These are phyloP conservation scores for Acromyrmex echinatior DNA, from an alignment of 1,140 invertebrate species.

Conservation along the genomic window DNA sequence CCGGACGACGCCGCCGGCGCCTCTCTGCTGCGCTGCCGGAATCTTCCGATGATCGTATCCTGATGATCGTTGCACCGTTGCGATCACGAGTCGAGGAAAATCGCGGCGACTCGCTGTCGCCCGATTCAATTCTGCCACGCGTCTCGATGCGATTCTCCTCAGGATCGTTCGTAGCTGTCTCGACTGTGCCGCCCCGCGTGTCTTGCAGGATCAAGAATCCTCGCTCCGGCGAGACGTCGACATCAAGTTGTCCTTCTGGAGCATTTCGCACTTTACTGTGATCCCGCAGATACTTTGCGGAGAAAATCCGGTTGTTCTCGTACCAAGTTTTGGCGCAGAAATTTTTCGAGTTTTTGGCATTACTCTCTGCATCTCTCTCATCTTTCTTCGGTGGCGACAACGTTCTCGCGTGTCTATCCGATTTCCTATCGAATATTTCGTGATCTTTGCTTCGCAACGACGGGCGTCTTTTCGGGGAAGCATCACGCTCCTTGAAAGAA, in stretches of 20 bases:
- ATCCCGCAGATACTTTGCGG: conserved; percentile 73
- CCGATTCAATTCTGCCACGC: conserved; percentile 1
- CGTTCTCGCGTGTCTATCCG: conserved; percentile 79
- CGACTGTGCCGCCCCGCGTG: neutral
- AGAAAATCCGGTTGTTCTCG: conserved; percentile 80
- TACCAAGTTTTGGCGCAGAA: conserved; percentile 74
- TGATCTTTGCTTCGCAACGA: conserved; percentile 51
- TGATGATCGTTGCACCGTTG: conserved; percentile 78
- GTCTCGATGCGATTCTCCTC: conserved; percentile 23
- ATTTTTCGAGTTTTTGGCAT: conserved; percentile 42
- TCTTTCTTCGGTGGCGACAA: conserved; percentile 78
- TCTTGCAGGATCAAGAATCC: neutral
- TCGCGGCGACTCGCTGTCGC: conserved; percentile 16
- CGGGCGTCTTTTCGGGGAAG: conserved; percentile 42
- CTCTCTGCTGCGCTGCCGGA: conserved; percentile 40
- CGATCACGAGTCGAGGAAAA: conserved; percentile 72
- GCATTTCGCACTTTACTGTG: conserved; percentile 60
- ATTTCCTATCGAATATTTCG: conserved; percentile 54
- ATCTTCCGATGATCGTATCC: conserved; percentile 74
- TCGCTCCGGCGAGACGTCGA: conserved; percentile 60
- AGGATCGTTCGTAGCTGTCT: conserved; percentile 6
- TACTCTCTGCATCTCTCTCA: conserved; percentile 26
- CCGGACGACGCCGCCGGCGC: conserved; percentile 65
- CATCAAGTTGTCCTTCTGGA: conserved; percentile 62
- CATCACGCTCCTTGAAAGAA: conserved; percentile 61